phyloP scores from a whole-genome alignment of 2,797 vertebrate species.

The Arremon aurantiirostris region DNA sequence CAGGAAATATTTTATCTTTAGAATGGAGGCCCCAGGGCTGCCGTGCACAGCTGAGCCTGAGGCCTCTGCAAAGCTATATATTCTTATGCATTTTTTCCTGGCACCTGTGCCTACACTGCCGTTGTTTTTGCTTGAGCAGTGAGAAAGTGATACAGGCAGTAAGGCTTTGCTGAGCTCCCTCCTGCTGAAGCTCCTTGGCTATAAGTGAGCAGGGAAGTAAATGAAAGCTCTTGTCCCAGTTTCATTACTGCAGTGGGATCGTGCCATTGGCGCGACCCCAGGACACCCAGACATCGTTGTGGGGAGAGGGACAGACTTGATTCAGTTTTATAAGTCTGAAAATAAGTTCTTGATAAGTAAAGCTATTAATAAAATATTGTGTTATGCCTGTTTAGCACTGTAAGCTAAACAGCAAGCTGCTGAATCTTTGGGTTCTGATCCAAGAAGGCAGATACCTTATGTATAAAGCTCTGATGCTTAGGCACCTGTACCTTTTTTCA shows the following conservation, averaged over 20 bases:
- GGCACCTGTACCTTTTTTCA: background rate
- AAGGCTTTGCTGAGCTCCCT: background rate
- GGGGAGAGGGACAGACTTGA: background rate
- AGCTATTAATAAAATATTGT: background rate
- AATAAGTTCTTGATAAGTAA: background rate
- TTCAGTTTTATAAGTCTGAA: background rate
- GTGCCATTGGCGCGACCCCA: background rate
- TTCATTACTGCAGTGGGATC: background rate
- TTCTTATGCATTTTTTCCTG: background rate
- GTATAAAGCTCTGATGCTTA: background rate
- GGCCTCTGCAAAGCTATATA: background rate
- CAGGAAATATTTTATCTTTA: slow-evolving; percentile 39
- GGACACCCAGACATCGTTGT: background rate
- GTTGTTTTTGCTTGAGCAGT: background rate
- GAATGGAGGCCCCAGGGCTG: background rate
- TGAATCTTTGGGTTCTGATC: background rate
- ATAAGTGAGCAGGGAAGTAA: background rate
- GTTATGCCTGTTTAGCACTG: background rate
- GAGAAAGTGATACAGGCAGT: background rate
- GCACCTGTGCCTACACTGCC: background rate
- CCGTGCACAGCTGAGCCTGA: background rate
- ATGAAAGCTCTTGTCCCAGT: background rate
- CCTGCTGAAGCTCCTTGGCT: background rate
- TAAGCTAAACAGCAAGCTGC: background rate
- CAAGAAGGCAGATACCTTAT: background rate